Base-by-base conservation (phyloP, 2,888 invertebrate genomes). In the Torymus aiolomorphi region DNA sequence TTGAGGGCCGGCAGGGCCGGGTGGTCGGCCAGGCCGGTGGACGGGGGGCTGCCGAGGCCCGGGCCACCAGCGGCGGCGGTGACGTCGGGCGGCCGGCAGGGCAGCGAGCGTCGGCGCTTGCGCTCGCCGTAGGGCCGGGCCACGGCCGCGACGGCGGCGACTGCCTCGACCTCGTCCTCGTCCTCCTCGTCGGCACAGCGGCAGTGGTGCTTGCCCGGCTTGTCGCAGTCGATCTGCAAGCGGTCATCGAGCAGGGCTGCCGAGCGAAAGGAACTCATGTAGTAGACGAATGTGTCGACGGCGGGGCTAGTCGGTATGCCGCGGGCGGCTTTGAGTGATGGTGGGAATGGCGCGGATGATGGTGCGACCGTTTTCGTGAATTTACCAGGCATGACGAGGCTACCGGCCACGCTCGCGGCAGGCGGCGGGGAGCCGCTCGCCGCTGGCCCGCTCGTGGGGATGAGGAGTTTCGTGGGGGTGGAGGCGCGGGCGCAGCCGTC, bases 131-230 rank as follows among this genome's bases (percentile, higher is more conserved):
- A 88, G 4, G 88, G 84, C 77, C 89, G 88, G 87, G 51, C 13
- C 93, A 93, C 11, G 2, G 86, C 83, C 77, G 88, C 82, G 2
- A 88, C 87, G 4, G 89, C 65, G 88, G 86, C 12, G 93, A 93
- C 73, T 66, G 57, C 65, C 16, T 10, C 63, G 14, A 31, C 70
- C 16, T 66, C 51, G 13, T 14, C 49, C 18, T 62, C 79, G 84
- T 95, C 95, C 54, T 95, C 94, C 84, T 94, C 94, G 16, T 78
- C 82, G 76, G 78, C 82, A 86, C 95, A 95, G 76, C 92, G 94
- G 89, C 96, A 96, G 83, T 94, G 94, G 88, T 96, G 96, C 88
- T 95, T 95, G 0, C 95, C 96, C 79, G 93, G 95, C 84, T 94
- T 93, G 84, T 94, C 94, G 90, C 95, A 96, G 0, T 93, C 91